These are phyloP conservation scores for Ptilodon capucinus DNA, from an alignment of 2,888 invertebrate genomes.

Conservation along the genomic window DNA sequence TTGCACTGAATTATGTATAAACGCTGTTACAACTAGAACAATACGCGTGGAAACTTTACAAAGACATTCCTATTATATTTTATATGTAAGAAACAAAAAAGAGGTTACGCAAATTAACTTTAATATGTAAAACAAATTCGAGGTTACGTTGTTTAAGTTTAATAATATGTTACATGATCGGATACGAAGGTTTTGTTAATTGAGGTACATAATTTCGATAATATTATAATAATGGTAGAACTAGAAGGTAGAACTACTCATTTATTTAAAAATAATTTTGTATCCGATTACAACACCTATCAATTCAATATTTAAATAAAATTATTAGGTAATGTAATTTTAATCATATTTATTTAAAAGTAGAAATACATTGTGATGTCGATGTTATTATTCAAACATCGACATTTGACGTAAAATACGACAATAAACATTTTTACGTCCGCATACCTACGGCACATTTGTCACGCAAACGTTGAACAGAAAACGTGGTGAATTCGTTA, in stretches of 20 bases:
- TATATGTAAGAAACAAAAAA: conserved; percentile 20
- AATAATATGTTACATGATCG: no score
- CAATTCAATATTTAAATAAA: conserved; percentile 2
- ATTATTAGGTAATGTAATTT: no score
- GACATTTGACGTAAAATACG: neutral
- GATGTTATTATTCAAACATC: neutral
- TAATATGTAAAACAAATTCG: conserved; percentile 3
- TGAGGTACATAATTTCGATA: no score
- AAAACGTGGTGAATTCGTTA: no score
- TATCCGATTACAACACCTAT: no score
- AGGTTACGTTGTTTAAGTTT: no score
- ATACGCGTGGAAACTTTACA: conserved; percentile 33
- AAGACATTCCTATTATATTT: neutral
- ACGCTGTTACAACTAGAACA: conserved; percentile 30
- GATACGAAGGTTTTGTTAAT: no score
- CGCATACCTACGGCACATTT: neutral
- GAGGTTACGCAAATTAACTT: neutral
- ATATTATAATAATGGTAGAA: no score
- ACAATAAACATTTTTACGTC: neutral
- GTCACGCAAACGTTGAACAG: neutral
- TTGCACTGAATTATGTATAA: conserved; percentile 24
- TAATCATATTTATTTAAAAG: neutral
- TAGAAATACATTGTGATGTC: neutral
- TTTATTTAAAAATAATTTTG: no score
- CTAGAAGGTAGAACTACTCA: no score